Evolutionary conservation across 1,140 invertebrate genomes (phyloP).

Genomic region (Drosophila chauvacae): DNA sequence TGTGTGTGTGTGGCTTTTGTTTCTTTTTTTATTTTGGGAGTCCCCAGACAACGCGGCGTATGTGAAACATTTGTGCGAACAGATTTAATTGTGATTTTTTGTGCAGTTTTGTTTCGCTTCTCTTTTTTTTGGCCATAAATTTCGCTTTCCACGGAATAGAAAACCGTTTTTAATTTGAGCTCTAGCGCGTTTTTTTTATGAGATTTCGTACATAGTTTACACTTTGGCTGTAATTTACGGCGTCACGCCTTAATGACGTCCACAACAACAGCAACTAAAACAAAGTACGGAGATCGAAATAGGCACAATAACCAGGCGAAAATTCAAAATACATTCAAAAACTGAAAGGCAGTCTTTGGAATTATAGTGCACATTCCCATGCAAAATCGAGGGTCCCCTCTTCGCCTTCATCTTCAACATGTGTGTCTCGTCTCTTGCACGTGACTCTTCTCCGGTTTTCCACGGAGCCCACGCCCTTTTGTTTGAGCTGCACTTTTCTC

Average conservation of each 20-base stretch:
- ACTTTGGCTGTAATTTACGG: conserved; percentile 73
- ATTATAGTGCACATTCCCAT: conserved; percentile 60
- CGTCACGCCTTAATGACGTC: conserved; percentile 76
- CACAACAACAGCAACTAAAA: conserved; percentile 39
- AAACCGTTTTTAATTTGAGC: conserved; percentile 69
- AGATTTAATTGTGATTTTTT: conserved; percentile 50
- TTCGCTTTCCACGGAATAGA: conserved; percentile 75
- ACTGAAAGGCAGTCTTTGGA: conserved; percentile 32
- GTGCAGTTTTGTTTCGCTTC: conserved; percentile 10
- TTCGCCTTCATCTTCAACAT: conserved; percentile 22
- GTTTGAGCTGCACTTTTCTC: conserved; percentile 43
- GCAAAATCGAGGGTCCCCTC: conserved; percentile 25
- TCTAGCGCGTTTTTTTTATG: conserved; percentile 44
- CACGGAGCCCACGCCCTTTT: conserved; percentile 68
- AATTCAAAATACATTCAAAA: neutral
- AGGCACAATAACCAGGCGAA: conserved; percentile 34
- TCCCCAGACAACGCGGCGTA: conserved; percentile 59
- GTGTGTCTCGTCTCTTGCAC: conserved; percentile 39
- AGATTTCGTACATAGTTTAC: conserved; percentile 58
- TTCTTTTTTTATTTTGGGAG: conserved; percentile 5
- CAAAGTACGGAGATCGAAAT: conserved; percentile 36
- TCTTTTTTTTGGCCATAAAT: conserved; percentile 64
- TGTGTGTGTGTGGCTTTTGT: conserved; percentile 1
- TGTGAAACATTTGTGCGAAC: conserved; percentile 63
- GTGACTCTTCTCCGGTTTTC: conserved; percentile 37